A percentile compares a stretch with the other conserved stretches of the same genome.
phyloP scores from a whole-genome alignment of 2,888 invertebrate species.

The Netelia virgata region DNA sequence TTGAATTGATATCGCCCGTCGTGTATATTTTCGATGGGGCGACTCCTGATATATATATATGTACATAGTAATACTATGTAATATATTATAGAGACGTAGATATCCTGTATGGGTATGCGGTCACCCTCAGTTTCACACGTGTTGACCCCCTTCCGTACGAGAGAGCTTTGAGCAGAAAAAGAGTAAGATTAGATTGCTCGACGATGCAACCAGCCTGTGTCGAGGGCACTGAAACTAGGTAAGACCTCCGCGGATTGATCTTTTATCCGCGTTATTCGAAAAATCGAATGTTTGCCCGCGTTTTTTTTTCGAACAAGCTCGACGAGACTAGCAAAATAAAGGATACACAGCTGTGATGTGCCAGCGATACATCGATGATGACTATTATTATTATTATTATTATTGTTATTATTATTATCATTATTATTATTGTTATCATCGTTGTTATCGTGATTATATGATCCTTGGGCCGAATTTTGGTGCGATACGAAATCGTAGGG shows the following conservation, averaged over 20 bases:
- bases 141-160: slow-evolving; percentile 67
- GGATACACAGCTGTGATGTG: slow-evolving; percentile 26
- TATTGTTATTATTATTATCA: neutral
- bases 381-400: neutral
- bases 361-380: neutral
- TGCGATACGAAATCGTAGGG: slow-evolving; percentile 9
- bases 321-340: slow-evolving; percentile 54
- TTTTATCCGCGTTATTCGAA: slow-evolving; percentile 12
- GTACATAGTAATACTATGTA: neutral
- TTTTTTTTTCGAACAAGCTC: neutral
- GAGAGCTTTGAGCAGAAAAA: slow-evolving; percentile 49
- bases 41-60: slow-evolving; percentile 16
- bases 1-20: slow-evolving; percentile 76
- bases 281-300: slow-evolving; percentile 31
- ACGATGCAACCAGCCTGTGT: slow-evolving; percentile 39
- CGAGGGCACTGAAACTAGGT: slow-evolving; percentile 33
- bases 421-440: neutral
- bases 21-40: slow-evolving; percentile 15
- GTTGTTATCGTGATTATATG: neutral
- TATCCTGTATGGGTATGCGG: slow-evolving; percentile 74
- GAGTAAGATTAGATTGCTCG: slow-evolving; percentile 75
- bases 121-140: slow-evolving; percentile 76
- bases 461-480: slow-evolving; percentile 8
- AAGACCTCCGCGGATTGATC: neutral
- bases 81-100: neutral